phyloP scores from a whole-genome alignment of 2,113 vertebrate genomes.

The Sitta europaea region DNA sequence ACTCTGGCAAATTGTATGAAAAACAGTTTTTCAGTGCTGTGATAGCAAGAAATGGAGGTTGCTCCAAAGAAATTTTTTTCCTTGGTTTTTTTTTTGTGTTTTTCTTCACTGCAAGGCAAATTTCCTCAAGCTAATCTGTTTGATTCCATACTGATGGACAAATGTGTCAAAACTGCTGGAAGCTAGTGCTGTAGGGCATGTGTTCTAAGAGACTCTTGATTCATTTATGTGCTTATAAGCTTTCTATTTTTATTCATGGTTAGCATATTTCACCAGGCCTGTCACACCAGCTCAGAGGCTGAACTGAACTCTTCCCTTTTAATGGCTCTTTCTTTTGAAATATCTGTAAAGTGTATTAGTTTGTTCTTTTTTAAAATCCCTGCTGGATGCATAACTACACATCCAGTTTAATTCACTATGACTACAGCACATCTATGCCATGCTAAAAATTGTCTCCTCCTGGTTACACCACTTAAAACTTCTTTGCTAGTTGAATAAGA shows the following conservation, averaged over 20 bases:
- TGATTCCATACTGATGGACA: slow-evolving; percentile 22
- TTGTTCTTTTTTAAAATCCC: not conserved
- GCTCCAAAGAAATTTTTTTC: not conserved
- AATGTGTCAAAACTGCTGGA: slow-evolving; percentile 23
- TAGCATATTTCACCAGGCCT: not conserved
- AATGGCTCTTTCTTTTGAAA: not conserved
- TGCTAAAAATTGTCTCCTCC: not conserved
- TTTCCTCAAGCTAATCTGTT: slow-evolving; percentile 17
- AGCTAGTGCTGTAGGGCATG: not conserved
- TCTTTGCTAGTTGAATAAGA: not conserved
- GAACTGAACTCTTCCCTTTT: not conserved
- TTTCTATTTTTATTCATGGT: slow-evolving; percentile 3
- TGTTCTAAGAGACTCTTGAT: slow-evolving; percentile 37
- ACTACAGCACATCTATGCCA: not conserved
- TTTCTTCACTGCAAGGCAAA: not conserved
- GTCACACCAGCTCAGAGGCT: not conserved
- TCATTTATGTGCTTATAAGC: not conserved
- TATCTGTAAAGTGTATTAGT: not conserved
- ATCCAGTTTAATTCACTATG: not conserved
- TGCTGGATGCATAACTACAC: not conserved
- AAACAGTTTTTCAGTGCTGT: not conserved
- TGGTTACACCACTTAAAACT: not conserved
- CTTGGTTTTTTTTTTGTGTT: not conserved
- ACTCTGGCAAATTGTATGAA: not conserved
- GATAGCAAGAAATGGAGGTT: not conserved